Percentiles rank a stretch among this genome's conserved stretches.
These are phyloP conservation scores for Potamilus streckersoni DNA, from an alignment of 1,140 invertebrate species.

Conservation along the genomic window DNA sequence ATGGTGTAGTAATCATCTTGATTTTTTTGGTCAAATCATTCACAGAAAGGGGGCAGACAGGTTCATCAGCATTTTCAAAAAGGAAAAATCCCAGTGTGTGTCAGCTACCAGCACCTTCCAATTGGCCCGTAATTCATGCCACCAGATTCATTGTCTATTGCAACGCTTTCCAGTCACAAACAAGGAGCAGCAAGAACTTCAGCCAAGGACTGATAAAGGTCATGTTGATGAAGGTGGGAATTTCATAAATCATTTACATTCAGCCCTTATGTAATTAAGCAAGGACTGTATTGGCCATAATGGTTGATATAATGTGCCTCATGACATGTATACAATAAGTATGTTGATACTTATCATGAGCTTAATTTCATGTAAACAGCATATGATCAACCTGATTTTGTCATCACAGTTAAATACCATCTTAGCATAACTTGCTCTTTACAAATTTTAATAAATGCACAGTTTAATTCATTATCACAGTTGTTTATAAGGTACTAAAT, in stretches of 20 bases:
- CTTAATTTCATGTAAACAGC: no score
- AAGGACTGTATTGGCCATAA: neutral
- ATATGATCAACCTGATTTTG: no score
- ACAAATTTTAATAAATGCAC: no score
- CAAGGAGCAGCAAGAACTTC: conserved; percentile 77
- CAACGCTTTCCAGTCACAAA: conserved; percentile 79
- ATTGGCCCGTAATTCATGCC: conserved; percentile 75
- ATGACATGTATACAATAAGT: neutral
- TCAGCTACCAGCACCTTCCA: conserved; percentile 79
- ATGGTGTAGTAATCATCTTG: conserved; percentile 11
- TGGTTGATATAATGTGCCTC: neutral
- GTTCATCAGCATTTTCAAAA: conserved; percentile 81
- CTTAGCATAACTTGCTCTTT: no score
- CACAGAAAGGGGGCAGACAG: conserved; percentile 77
- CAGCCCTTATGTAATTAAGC: neutral
- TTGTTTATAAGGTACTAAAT: no score
- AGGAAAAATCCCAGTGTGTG: conserved; percentile 75
- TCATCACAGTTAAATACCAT: no score
- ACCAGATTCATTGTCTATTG: conserved; percentile 73
- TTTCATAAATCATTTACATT: neutral
- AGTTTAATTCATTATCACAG: no score
- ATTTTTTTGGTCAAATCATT: conserved; percentile 34
- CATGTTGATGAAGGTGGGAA: conserved; percentile 62
- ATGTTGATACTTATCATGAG: no score
- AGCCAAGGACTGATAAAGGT: conserved; percentile 72